Evolutionary conservation across 2,113 vertebrate species (phyloP), one percentile per base, ranked within the genome.

Genomic region (Pica pica): DNA sequence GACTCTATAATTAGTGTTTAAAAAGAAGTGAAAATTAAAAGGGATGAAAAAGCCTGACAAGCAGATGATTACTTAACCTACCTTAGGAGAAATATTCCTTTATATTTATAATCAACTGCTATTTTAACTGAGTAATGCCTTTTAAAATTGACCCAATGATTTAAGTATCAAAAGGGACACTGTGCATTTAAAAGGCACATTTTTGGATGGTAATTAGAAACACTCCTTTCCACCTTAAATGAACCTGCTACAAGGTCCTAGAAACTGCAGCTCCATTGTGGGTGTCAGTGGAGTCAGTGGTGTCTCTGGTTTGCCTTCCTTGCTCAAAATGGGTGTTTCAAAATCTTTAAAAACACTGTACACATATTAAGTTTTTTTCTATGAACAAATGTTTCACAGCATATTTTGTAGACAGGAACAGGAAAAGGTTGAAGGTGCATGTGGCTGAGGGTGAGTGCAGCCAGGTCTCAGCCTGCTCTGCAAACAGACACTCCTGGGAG

Each of bases 341-440:
- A 61, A 69, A 49, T 3, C 41, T 59, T 90, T 39, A 18, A 30
- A 52, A 55, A 56, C 1, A 3, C 3, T 1, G 0, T 64, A 19
- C 13, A 57, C 4, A 6, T 5, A 7, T 4, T 64, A 65, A 65
- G 11, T 2, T 39, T 53, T 41, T 41, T 85, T 14, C 22, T 41
- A 12, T 7, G 28, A 44, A 11, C 10, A 65, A 42, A 50, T 9
- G 5, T 61, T 84, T 84, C 41, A 23, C 49, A 70, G 31, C 7
- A 0, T 17, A 14, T 83, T 89, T 81, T 21, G 22, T 14, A 57
- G 37, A 17, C 50, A 67, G 77, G 28, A 81, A 28, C 14, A 74
- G 33, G 52, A 35, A 4, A 11, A 22, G 35, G 7, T 42, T 69
- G 68, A 81, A 83, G 16, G 24, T 53, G 12, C 20, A 14, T 1